These are phyloP conservation scores for Lepidocyrtinus sp. DNA, from an alignment of 2,888 invertebrate species.

Conservation along the genomic window DNA sequence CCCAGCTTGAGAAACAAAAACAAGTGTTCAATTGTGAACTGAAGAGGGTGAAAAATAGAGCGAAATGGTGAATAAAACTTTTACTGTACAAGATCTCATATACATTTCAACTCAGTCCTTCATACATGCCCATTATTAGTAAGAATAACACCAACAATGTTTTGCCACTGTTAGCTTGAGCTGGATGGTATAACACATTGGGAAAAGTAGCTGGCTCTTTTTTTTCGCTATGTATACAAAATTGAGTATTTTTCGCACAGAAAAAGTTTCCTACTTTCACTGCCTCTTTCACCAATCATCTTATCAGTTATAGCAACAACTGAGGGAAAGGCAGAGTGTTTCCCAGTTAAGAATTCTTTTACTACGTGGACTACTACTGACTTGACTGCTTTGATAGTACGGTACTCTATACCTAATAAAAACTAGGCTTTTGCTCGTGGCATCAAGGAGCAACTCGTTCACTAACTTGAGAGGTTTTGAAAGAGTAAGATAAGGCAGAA, in stretches of 20 bases:
- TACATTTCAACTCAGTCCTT: neutral
- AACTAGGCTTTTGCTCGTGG: slow-evolving; percentile 48
- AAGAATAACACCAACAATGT: neutral
- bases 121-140: neutral
- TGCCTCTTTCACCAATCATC: neutral
- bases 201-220: neutral
- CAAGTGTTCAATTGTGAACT: slow-evolving; percentile 10
- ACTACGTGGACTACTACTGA: slow-evolving; percentile 20
- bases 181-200: no score
- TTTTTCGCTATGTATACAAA: no score
- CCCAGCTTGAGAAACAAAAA: neutral
- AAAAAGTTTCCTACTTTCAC: neutral
- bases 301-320: neutral
- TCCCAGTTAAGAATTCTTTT: slow-evolving; percentile 20
- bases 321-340: neutral
- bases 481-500: slow-evolving; percentile 27
- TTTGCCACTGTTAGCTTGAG: no score
- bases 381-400: slow-evolving; percentile 6
- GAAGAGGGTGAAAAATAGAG: neutral
- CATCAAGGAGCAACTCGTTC: slow-evolving; percentile 44
- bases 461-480: slow-evolving; percentile 38
- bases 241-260: neutral
- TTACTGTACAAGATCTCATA: neutral
- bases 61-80: neutral
- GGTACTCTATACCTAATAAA: slow-evolving; percentile 29